A percentile compares a stretch with the other conserved stretches of the same genome.
These are phyloP conservation scores for Drosophila sulfurigaster DNA, from an alignment of 1,140 invertebrate genomes.

Conservation along the genomic window DNA sequence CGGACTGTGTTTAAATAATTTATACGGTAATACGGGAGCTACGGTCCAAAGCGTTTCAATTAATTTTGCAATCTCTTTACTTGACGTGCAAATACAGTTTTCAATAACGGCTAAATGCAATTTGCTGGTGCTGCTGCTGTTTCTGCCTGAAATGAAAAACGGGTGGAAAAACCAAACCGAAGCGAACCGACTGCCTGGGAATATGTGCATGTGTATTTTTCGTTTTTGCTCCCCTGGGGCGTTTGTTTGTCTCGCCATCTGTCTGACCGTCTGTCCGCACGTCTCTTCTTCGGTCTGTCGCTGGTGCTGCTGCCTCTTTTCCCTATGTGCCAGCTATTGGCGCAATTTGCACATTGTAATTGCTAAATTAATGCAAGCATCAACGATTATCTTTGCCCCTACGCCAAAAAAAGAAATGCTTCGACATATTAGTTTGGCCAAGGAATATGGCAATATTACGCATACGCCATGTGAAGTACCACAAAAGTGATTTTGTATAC, in stretches of 20 bases:
- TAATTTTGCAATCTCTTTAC: constrained; percentile 71
- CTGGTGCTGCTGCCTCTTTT: no score
- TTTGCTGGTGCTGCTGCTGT: constrained; percentile 43
- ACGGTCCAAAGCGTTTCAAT: constrained; percentile 59
- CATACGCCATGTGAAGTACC: not conserved
- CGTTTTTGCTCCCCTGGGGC: constrained; percentile 52
- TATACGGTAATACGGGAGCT: constrained; percentile 5
- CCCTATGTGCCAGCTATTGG: constrained; percentile 42
- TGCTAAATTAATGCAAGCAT: constrained; percentile 76
- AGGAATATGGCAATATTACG: constrained; percentile 5
- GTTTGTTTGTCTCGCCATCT: constrained; percentile 47
- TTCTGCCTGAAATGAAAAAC: constrained; percentile 36
- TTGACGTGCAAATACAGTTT: constrained; percentile 62
- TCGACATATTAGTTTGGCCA: constrained; percentile 51
- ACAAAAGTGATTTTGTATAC: not conserved
- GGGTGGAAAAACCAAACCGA: constrained; percentile 11
- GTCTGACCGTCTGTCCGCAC: constrained; percentile 7
- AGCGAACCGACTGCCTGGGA: constrained; percentile 7
- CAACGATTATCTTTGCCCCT: constrained; percentile 59
- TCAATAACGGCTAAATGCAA: constrained; percentile 77
- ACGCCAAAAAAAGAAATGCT: constrained; percentile 14
- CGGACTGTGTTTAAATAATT: constrained; percentile 5
- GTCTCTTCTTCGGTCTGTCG: not conserved
- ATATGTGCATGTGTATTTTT: constrained; percentile 20
- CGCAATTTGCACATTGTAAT: constrained; percentile 64